Conservation (phyloP, 2,888 invertebrate species). For the Macroteleia sp. region DNA sequence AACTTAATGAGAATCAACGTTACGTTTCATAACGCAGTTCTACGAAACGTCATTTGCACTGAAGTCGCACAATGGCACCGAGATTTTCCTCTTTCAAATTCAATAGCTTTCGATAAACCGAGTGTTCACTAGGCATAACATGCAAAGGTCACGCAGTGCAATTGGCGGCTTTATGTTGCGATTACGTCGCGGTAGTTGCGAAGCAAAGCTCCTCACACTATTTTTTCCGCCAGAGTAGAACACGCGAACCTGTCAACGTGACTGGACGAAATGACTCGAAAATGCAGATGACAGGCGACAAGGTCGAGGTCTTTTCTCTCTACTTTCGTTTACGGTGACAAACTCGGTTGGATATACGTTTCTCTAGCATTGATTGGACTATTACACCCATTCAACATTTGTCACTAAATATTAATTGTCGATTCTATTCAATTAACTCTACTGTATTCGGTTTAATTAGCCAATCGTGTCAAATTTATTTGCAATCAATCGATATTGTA, state of each 20-base stretch:
- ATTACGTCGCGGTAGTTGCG: slow-evolving; percentile 1
- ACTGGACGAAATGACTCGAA: background rate
- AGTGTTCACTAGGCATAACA: slow-evolving; percentile 16
- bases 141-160: slow-evolving; percentile 35
- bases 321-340: background rate
- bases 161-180: slow-evolving; percentile 26
- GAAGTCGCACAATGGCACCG: slow-evolving; percentile 19
- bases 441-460: too few relatives aligned
- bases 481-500: too few relatives aligned
- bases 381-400: background rate
- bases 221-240: slow-evolving; percentile 1
- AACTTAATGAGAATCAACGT: background rate
- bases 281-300: slow-evolving; percentile 2
- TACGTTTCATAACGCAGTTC: slow-evolving; percentile 6
- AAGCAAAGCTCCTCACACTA: slow-evolving; percentile 2
- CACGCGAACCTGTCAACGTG: slow-evolving; percentile 7
- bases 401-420: background rate
- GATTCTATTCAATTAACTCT: too few relatives aligned
- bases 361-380: background rate
- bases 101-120: slow-evolving; percentile 32
- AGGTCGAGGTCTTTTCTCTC: slow-evolving; percentile 10
- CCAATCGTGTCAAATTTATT: too few relatives aligned
- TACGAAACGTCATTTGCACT: slow-evolving; percentile 20
- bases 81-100: slow-evolving; percentile 29
- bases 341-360: background rate